A percentile compares a stretch with the other conserved stretches of the same genome.
Evolutionary conservation across 2,888 invertebrate genomes (phyloP).

Genomic region (Epinotia demarniana): DNA sequence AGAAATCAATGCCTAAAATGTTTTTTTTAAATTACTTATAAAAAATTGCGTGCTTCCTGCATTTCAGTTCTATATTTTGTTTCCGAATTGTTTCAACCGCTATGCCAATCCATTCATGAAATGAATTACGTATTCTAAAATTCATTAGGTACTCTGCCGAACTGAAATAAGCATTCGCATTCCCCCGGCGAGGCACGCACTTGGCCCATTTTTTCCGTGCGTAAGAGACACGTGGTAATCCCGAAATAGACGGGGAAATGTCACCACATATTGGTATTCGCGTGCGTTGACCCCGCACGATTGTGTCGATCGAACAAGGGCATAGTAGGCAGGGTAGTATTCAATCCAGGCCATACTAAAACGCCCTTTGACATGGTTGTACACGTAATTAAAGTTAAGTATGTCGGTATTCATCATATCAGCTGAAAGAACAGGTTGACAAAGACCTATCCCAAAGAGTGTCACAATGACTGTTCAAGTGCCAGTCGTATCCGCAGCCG

Average conservation of each 20-base stretch:
- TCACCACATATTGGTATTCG: conserved; percentile 29
- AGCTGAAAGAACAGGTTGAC: no score
- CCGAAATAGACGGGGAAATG: conserved; percentile 37
- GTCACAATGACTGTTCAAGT: no score
- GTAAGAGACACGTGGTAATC: conserved; percentile 31
- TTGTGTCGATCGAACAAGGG: background rate
- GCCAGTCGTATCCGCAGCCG: no score
- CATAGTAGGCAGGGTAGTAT: background rate
- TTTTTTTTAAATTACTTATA: no score
- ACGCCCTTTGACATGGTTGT: no score
- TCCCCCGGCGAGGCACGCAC: conserved; percentile 33
- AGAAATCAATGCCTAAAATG: no score
- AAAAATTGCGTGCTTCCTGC: no score
- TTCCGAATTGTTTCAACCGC: background rate
- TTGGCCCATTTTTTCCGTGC: conserved; percentile 41
- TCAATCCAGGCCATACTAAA: no score
- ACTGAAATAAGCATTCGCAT: conserved; percentile 34
- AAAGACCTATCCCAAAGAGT: no score
- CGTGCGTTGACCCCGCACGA: conserved; percentile 25
- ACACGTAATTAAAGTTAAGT: no score
- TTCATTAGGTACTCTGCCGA: background rate
- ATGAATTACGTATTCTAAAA: conserved; percentile 9
- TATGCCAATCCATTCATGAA: conserved; percentile 8
- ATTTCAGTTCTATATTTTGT: no score
- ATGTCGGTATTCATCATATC: no score